A percentile compares a stretch with the other conserved stretches of the same genome.
phyloP scores from a whole-genome alignment of 2,113 vertebrate species.

The Macrotis lagotis region DNA sequence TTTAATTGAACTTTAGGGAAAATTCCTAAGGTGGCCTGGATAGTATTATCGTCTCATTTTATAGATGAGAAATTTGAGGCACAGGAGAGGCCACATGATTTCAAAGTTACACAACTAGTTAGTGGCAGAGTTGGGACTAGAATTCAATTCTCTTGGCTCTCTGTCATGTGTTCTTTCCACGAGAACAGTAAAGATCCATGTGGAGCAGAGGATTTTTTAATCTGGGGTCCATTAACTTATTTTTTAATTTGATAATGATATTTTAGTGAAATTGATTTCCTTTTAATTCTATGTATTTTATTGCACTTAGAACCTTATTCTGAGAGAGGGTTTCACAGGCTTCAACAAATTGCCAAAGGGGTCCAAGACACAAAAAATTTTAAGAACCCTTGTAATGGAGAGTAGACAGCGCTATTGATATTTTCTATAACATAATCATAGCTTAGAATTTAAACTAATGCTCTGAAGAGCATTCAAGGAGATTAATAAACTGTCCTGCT shows the following conservation, averaged over 20 bases:
- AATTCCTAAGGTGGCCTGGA: background rate
- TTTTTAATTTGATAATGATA: background rate
- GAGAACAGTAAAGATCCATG: background rate
- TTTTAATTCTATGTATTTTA: background rate
- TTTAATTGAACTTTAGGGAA: background rate
- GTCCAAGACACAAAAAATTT: background rate
- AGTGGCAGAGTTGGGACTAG: background rate
- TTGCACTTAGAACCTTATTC: background rate
- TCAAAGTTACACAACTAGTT: background rate
- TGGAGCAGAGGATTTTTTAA: too few relatives aligned
- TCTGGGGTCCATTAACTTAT: background rate
- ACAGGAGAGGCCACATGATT: background rate
- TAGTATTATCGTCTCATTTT: background rate
- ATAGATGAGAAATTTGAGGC: background rate
- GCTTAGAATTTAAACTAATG: background rate
- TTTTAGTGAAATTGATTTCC: background rate
- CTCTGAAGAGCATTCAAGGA: background rate
- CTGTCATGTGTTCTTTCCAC: too few relatives aligned
- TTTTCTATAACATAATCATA: background rate
- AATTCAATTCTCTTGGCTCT: background rate
- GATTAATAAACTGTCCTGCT: background rate
- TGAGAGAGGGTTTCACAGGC: background rate
- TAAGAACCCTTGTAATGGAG: background rate
- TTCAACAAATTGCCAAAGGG: background rate
- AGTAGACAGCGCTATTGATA: background rate